phyloP scores from a whole-genome alignment of 2,113 vertebrate genomes.

The Enhydra lutris region DNA sequence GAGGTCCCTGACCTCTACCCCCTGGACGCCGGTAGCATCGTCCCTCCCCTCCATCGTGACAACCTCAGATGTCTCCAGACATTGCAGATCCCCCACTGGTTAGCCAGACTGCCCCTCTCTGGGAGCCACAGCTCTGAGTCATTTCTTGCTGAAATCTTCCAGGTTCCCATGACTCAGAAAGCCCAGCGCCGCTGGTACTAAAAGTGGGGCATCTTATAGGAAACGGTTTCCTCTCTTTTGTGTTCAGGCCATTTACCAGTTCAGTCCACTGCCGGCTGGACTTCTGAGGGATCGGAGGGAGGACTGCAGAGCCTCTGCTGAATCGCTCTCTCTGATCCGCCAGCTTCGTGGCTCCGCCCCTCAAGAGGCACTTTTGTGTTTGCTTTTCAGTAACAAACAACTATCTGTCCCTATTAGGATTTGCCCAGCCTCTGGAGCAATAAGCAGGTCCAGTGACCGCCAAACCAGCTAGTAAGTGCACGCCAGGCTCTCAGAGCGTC shows the following conservation, averaged over 20 bases:
- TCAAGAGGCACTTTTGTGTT: not conserved
- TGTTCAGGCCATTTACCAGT: not conserved
- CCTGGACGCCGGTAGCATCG: not conserved
- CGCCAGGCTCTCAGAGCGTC: not conserved
- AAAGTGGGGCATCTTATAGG: not conserved
- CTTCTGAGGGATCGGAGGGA: not conserved
- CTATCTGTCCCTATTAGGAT: conserved; percentile 26
- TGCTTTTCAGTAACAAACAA: conserved; percentile 55
- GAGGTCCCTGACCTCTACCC: not conserved
- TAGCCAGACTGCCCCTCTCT: not conserved
- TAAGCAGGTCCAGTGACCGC: not conserved
- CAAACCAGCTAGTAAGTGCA: not conserved
- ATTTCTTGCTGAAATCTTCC: not conserved
- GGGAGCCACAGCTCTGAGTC: not conserved
- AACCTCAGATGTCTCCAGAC: not conserved
- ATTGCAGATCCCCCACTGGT: not conserved
- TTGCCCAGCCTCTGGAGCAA: conserved; percentile 2
- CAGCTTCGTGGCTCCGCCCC: not conserved
- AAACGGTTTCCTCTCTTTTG: not conserved
- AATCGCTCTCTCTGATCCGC: not conserved
- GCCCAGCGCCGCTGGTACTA: not conserved
- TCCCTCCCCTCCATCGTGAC: not conserved
- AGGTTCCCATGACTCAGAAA: not conserved
- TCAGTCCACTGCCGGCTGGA: not conserved
- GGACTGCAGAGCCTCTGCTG: not conserved